Evolutionary conservation across 2,888 invertebrate species (phyloP), one percentile per base, ranked within the genome.

Genomic region (Magallana nippona): DNA sequence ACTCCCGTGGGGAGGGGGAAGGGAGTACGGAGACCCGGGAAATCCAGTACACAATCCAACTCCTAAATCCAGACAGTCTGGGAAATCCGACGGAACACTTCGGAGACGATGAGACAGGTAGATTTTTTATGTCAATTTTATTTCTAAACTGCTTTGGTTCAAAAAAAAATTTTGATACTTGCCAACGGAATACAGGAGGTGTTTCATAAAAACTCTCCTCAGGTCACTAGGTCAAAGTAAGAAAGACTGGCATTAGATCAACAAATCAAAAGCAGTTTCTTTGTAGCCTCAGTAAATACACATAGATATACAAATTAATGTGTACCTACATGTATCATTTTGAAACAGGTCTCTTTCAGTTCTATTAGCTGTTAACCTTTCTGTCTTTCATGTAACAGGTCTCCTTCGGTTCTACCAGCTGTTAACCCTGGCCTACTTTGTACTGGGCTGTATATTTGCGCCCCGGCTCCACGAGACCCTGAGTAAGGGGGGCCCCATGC

Each of bases 401-500:
- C 82, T 93, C 56, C 85, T 92, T 27, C 87, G 91, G 81, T 93
- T 93, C 86, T 93, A 93, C 87, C 93, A 93, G 89, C 81, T 93
- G 81, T 84, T 93, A 81, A 90, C 91, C 0, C 83, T 93, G 85
- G 91, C 90, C 1, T 93, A 92, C 85, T 93, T 93, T 89, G 91
- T 93, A 17, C 87, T 93, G 56, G 92, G 91, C 2, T 93, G 93
- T 89, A 92, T 93, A 55, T 93, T 91, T 88, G 91, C 90, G 15
- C 93, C 93, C 1, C 88, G 90, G 10, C 85, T 93, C 79, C 88
- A 89, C 27, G 92, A 93, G 83, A 91, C 93, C 0, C 85, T 93
- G n/a, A 90, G 89, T 79, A 93, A 93, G 81, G 91, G 91, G 2
- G 93, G 93, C 8, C 93, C 93, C 15, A 93, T 93, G 93, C 92